Percentiles rank a stretch among this genome's conserved stretches.
phyloP scores from a whole-genome alignment of 2,888 invertebrate genomes.

The Cosmopolites sordidus region DNA sequence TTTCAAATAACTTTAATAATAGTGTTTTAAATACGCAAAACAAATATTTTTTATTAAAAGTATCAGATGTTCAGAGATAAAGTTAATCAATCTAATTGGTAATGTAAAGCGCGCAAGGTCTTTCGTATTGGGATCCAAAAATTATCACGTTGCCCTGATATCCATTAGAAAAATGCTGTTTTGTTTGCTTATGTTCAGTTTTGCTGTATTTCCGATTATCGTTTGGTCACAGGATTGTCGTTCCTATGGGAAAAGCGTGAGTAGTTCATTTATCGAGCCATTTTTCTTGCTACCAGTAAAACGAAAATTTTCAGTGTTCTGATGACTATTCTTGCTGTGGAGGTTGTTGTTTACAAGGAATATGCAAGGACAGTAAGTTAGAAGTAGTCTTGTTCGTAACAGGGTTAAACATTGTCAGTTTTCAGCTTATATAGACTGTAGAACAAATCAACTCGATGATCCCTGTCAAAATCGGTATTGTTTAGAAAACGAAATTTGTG shows the following conservation, averaged over 20 bases:
- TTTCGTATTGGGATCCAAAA: background rate
- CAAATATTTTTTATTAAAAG: background rate
- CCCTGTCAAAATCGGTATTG: conserved; percentile 38
- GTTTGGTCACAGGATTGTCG: conserved; percentile 32
- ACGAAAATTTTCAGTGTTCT: conserved; percentile 65
- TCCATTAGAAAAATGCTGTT: background rate
- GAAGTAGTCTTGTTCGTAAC: too few species aligned
- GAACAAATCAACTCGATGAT: conserved; percentile 23
- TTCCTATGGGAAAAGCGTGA: conserved; percentile 33
- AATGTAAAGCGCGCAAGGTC: conserved; percentile 11
- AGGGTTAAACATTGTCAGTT: background rate
- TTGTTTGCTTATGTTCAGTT: background rate
- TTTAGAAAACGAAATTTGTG: conserved; percentile 39
- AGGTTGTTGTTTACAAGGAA: conserved; percentile 54
- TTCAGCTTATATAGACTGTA: conserved; percentile 23
- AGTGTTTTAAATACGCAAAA: too few species aligned
- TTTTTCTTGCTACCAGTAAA: too few species aligned
- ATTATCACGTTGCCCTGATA: background rate
- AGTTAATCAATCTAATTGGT: conserved; percentile 14
- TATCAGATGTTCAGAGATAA: conserved; percentile 5
- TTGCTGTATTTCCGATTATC: background rate
- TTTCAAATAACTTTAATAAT: too few species aligned
- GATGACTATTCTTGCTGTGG: conserved; percentile 57
- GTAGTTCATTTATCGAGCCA: conserved; percentile 13
- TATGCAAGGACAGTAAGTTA: conserved; percentile 57